Conservation (phyloP, 1,140 invertebrate genomes). For the Linepithema humile region DNA sequence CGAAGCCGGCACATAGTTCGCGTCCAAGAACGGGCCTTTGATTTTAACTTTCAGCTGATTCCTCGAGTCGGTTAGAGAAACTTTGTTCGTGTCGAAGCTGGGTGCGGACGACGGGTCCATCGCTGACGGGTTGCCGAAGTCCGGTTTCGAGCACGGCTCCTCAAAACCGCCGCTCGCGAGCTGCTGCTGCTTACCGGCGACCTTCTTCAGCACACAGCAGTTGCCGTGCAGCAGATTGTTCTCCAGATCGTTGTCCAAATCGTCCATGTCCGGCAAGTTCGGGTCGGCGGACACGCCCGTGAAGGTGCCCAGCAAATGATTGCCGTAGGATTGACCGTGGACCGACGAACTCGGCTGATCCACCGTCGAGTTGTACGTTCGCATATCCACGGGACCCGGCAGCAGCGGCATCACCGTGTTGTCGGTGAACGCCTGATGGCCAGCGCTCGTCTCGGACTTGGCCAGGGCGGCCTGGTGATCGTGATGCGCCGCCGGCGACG, state of each 20-base stretch:
- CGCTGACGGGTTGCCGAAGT: slow-evolving; percentile 59
- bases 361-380: slow-evolving; percentile 89
- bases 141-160: slow-evolving; percentile 69
- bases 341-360: slow-evolving; percentile 83
- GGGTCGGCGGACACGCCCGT: slow-evolving; percentile 87
- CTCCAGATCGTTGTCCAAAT: slow-evolving; percentile 88
- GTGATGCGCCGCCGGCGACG: slow-evolving; percentile 41
- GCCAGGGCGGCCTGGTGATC: slow-evolving; percentile 72
- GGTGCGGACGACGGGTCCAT: slow-evolving; percentile 60
- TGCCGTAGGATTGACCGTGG: slow-evolving; percentile 85
- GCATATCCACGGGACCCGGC: slow-evolving; percentile 94
- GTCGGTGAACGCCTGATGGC: slow-evolving; percentile 82
- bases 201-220: slow-evolving; percentile 78
- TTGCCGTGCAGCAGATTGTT: slow-evolving; percentile 86
- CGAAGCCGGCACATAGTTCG: slow-evolving; percentile 87
- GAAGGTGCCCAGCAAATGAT: slow-evolving; percentile 88
- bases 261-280: slow-evolving; percentile 88
- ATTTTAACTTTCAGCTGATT: slow-evolving; percentile 96
- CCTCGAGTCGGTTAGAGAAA: slow-evolving; percentile 89
- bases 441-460: slow-evolving; percentile 70
- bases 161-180: slow-evolving; percentile 71
- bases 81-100: slow-evolving; percentile 84
- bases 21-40: slow-evolving; percentile 93
- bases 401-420: slow-evolving; percentile 89
- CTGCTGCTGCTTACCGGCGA: slow-evolving; percentile 84